Evolutionary conservation across 2,797 vertebrate genomes (phyloP).

Genomic region (Premnoplex brunnescens): DNA sequence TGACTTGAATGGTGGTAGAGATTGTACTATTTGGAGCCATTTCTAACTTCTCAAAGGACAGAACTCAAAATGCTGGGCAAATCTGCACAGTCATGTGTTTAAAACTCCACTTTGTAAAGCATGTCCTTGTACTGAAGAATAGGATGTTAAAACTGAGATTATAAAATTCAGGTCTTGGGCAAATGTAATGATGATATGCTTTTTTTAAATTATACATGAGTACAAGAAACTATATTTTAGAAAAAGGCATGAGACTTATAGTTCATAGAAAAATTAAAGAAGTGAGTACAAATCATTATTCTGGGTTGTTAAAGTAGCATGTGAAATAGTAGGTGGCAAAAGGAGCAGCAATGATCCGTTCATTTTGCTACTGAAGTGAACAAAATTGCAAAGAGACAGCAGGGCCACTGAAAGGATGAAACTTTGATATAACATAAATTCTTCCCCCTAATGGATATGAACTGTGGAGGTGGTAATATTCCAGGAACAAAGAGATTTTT

Average conservation of each 20-base stretch:
- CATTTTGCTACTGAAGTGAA: slow-evolving; percentile 19
- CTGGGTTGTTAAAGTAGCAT: slow-evolving; percentile 9
- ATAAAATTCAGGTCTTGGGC: not conserved
- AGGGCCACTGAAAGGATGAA: slow-evolving; percentile 22
- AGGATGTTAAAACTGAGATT: not conserved
- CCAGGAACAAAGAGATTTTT: slow-evolving; percentile 42
- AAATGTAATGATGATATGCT: not conserved
- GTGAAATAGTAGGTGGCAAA: slow-evolving; percentile 22
- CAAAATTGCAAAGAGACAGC: slow-evolving; percentile 35
- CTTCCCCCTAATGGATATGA: slow-evolving; percentile 49
- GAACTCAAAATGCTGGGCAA: not conserved
- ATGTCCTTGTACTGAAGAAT: not conserved
- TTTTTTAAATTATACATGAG: not conserved
- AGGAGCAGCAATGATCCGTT: slow-evolving; percentile 49
- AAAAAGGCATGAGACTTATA: not conserved
- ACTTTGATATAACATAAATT: slow-evolving; percentile 44
- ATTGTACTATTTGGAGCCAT: not conserved
- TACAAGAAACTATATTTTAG: not conserved
- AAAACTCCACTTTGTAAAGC: not conserved
- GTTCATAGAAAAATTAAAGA: slow-evolving; percentile 41
- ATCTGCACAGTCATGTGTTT: not conserved
- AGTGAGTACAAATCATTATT: slow-evolving; percentile 36
- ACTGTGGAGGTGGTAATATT: slow-evolving; percentile 58
- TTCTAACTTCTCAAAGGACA: not conserved
- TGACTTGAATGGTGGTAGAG: not conserved